Percentiles rank a stretch among this genome's conserved stretches.
Conservation (phyloP, 2,888 invertebrate species). For the Magallana nippona region DNA sequence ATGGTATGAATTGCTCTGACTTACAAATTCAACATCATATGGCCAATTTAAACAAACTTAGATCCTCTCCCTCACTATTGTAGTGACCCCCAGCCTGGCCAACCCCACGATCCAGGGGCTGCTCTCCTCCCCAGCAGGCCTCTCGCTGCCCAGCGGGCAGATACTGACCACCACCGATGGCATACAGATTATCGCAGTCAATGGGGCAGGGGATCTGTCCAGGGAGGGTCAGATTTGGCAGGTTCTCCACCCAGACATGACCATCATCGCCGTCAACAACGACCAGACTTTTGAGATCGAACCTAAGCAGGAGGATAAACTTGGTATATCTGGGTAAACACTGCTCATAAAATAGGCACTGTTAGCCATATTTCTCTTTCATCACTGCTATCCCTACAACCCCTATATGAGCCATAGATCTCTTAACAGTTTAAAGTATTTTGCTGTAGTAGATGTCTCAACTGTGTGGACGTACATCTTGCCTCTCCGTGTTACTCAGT, state of each 20-base stretch:
- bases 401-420: too few species aligned
- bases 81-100: constrained; percentile 60
- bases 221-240: constrained; percentile 68
- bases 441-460: too few species aligned
- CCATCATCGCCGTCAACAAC: constrained; percentile 69
- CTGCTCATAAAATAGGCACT: too few species aligned
- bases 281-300: constrained; percentile 43
- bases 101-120: constrained; percentile 72
- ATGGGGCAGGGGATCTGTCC: constrained; percentile 65
- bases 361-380: too few species aligned
- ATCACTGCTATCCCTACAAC: too few species aligned
- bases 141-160: constrained; percentile 56
- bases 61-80: constrained; percentile 34
- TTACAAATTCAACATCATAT: too few species aligned
- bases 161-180: constrained; percentile 61
- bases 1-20: too few species aligned
- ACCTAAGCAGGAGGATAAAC: constrained; percentile 38
- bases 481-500: too few species aligned
- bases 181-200: constrained; percentile 73
- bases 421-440: too few species aligned
- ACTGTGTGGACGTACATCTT: too few species aligned
- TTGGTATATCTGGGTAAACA: constrained; percentile 16
- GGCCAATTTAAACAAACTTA: too few species aligned
- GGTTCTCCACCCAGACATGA: constrained; percentile 68
- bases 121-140: constrained; percentile 64